These are phyloP conservation scores for Ophion ellenae DNA, from an alignment of 2,888 invertebrate genomes.

Conservation along the genomic window DNA sequence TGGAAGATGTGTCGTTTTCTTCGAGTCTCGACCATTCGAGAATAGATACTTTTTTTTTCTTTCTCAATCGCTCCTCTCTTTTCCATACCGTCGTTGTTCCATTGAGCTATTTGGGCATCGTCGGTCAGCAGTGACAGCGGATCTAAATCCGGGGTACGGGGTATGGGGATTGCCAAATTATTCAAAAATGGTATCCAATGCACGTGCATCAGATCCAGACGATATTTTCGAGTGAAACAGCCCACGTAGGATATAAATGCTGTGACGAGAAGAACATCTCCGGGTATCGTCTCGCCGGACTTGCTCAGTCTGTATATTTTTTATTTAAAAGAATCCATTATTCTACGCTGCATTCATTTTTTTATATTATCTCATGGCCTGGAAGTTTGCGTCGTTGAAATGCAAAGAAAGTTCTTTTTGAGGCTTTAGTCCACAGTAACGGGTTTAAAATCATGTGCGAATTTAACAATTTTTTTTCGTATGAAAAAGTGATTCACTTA, in stretches of 20 bases:
- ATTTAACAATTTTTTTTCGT: too few species aligned
- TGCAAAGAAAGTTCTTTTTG: too few species aligned
- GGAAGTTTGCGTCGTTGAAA: too few species aligned
- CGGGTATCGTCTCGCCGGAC: constrained; percentile 92
- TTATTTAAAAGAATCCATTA: neutral
- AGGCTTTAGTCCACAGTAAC: too few species aligned
- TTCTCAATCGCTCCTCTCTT: neutral
- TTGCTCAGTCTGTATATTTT: constrained; percentile 86
- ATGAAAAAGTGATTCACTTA: too few species aligned
- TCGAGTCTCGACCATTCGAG: neutral
- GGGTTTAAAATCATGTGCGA: too few species aligned
- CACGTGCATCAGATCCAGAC: constrained; percentile 90
- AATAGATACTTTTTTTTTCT: constrained; percentile 3
- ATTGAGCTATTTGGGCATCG: constrained; percentile 95
- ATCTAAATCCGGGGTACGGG: constrained; percentile 91
- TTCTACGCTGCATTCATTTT: neutral
- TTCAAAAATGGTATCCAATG: constrained; percentile 93
- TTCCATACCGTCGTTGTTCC: constrained; percentile 93
- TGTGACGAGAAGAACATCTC: constrained; percentile 94
- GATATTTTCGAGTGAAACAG: constrained; percentile 94
- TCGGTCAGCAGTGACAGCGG: constrained; percentile 94
- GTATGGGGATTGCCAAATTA: constrained; percentile 89
- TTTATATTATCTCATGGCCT: too few species aligned
- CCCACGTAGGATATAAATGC: constrained; percentile 98
- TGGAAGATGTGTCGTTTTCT: neutral